Base-by-base conservation (phyloP, 2,113 vertebrate species). In the Amphiprion percula region DNA sequence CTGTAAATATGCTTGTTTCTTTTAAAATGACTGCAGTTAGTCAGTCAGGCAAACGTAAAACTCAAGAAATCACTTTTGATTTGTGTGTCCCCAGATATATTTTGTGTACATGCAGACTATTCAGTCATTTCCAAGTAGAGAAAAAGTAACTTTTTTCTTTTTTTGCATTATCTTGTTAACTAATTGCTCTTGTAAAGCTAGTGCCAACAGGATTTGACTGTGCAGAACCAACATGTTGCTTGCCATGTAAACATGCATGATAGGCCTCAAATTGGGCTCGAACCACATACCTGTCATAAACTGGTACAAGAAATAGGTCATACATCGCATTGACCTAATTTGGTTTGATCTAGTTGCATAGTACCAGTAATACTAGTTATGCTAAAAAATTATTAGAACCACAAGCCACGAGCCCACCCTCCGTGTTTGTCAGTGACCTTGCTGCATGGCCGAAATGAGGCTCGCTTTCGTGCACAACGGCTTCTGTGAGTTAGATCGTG, bases 221-320 rank as follows among this genome's bases (percentile, higher is more conserved):
- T 54, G 4, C n/a, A 55, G 4, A 8, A 37, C 33, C 33, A 37
- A 37, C 6, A 14, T 54, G 19, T 44, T 62, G n/a, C 50, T 46
- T 33, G 24, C 5, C 26, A 50, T 71, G 16, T 30, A 39, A 47
- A 41, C 64, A 26, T 21, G 4, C 4, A 10, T 41, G 10, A 16
- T 41, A 10, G 15, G 49, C 47, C 19, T 60, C 14, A 67, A 50
- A 74, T 41, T 61, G 3, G 59, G 11, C n/a, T 65, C 21, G 8
- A 73, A 64, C 37, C 62, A 39, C 60, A 66, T 44, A 88, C 72
- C 79, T 83, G 77, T 80, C 39, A 53, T 33, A 67, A 66, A 58
- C 54, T 62, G 26, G 72, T 74, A 66, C 68, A 70, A 77, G 64
- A 93, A 92, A 82, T 90, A 79, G 90, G 92, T 91, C 88, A 90